A percentile compares a stretch with the other conserved stretches of the same genome.
Conservation (phyloP, 30 jellyfish, hydroid and myxozoan genomes). For the Aurelia coerulea region DNA sequence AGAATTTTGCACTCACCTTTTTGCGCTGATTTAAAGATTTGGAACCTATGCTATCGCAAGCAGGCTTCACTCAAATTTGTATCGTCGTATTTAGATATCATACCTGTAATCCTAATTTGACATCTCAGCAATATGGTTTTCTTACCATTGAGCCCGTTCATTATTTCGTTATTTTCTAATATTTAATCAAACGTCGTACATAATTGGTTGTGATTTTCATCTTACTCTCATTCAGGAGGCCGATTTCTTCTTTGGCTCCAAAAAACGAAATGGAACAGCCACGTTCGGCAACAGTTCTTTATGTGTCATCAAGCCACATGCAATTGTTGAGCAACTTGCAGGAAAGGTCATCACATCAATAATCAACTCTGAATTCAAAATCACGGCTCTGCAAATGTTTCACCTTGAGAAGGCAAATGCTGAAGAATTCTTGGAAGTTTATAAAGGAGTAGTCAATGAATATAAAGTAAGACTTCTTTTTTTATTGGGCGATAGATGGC, state of each 20-base stretch:
- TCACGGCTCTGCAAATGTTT: slow-evolving; percentile 90
- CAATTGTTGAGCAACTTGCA: slow-evolving; percentile 79
- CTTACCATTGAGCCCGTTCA: too few species aligned
- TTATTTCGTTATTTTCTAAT: too few species aligned
- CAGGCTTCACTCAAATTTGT: too few species aligned
- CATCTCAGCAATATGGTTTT: too few species aligned
- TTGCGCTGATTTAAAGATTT: too few species aligned
- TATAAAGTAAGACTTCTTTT: slow-evolving; percentile 73
- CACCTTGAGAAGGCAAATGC: slow-evolving; percentile 96
- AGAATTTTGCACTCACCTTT: too few species aligned
- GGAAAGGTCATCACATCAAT: slow-evolving; percentile 92
- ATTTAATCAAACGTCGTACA: too few species aligned
- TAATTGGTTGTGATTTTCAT: too few species aligned
- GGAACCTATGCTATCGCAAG: too few species aligned
- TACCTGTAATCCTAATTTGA: too few species aligned
- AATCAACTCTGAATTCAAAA: slow-evolving; percentile 77
- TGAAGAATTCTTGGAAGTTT: slow-evolving; percentile 94
- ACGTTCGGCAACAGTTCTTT: slow-evolving; percentile 74
- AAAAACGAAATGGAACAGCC: slow-evolving; percentile 64
- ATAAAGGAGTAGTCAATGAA: slow-evolving; percentile 98
- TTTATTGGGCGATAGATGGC: too few species aligned
- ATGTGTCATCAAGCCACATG: slow-evolving; percentile 94
- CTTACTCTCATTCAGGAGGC: slow-evolving; percentile 67
- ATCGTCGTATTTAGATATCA: too few species aligned
- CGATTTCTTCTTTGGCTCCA: slow-evolving; percentile 78